These are phyloP conservation scores for Salvator merianae DNA, from an alignment of 2,113 vertebrate species.

Conservation along the genomic window DNA sequence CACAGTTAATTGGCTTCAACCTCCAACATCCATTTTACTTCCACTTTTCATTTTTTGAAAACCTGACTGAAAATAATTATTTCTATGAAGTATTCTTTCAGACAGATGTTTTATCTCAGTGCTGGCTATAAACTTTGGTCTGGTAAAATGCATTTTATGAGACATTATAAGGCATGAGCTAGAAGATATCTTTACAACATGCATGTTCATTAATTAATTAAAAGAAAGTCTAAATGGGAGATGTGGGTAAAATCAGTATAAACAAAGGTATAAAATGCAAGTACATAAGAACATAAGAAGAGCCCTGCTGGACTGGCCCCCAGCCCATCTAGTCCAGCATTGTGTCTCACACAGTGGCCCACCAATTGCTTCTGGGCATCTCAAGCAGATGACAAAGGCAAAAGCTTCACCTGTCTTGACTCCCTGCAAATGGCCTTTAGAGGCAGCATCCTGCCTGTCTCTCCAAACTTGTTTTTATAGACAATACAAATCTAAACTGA, in stretches of 20 bases:
- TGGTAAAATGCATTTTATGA: neutral
- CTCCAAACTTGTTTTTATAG: no score
- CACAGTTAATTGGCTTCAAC: neutral
- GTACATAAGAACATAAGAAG: no score
- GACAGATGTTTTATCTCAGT: neutral
- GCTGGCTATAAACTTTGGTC: neutral
- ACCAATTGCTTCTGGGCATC: no score
- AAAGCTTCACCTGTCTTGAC: no score
- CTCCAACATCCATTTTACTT: neutral
- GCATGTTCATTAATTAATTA: neutral
- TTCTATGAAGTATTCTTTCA: neutral
- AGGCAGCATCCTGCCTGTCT: no score
- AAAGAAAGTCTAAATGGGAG: neutral
- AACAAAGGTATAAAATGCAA: neutral
- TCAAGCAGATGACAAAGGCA: no score
- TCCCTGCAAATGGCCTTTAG: no score
- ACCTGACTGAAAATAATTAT: neutral
- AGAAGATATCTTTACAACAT: slow-evolving; percentile 4
- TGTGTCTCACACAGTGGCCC: no score
- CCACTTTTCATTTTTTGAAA: neutral
- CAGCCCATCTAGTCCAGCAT: no score
- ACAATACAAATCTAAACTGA: no score
- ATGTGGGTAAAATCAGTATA: neutral
- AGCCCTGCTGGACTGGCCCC: no score
- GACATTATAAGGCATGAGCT: neutral